A percentile compares a stretch with the other conserved stretches of the same genome.
Conservation (phyloP, 1,140 invertebrate species). For the Trachymyrmex cornetzi region DNA sequence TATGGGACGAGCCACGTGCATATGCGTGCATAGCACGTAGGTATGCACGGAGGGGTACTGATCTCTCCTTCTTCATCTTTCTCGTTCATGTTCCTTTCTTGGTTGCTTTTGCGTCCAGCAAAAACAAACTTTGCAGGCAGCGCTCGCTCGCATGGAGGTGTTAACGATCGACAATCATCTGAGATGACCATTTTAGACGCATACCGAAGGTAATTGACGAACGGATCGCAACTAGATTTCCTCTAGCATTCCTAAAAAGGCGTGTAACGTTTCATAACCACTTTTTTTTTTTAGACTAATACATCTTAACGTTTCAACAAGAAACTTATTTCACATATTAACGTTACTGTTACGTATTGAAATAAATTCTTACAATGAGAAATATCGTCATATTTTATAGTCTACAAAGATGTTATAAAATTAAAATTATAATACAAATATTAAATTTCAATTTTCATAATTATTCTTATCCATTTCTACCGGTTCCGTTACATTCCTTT, state of each 20-base stretch:
- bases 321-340: not conserved
- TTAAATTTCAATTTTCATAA: constrained; percentile 12
- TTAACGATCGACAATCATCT: constrained; percentile 84
- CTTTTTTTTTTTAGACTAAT: constrained; percentile 22
- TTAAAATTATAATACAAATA: not conserved
- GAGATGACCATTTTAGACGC: constrained; percentile 82
- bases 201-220: constrained; percentile 76
- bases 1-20: constrained; percentile 44
- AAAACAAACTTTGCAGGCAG: constrained; percentile 77
- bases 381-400: not conserved
- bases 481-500: not conserved
- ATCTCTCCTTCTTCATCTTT: constrained; percentile 45
- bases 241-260: constrained; percentile 1
- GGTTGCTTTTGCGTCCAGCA: constrained; percentile 31
- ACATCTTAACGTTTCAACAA: not conserved
- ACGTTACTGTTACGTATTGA: not conserved
- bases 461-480: not conserved
- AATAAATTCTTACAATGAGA: not conserved
- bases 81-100: not conserved
- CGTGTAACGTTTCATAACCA: not conserved
- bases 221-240: constrained; percentile 71
- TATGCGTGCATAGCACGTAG: constrained; percentile 36
- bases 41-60: constrained; percentile 48
- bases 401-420: not conserved
- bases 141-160: constrained; percentile 80